Evolutionary conservation across 2,113 vertebrate species (phyloP).

Genomic region (Aleadryas rufinucha): DNA sequence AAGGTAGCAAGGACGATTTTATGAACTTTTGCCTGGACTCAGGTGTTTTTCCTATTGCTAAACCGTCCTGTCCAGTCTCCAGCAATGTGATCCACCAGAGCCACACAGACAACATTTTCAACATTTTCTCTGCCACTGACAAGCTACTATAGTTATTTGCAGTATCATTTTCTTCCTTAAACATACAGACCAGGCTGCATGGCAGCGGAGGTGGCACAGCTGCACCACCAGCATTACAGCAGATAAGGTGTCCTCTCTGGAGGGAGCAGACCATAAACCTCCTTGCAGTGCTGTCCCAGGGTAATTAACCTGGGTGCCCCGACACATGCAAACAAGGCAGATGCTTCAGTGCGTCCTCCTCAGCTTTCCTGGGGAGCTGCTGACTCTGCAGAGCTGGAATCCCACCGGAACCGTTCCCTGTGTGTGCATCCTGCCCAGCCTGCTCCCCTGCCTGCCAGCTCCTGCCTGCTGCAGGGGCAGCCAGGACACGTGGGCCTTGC

Average conservation of each 20-base stretch:
- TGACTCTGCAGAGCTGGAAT: background rate
- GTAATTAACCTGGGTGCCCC: background rate
- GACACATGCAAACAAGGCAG: fast-evolving
- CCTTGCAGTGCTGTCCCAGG: background rate
- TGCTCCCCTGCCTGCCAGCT: background rate
- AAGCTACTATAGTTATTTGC: background rate
- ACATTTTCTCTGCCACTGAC: background rate
- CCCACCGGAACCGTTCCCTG: fast-evolving
- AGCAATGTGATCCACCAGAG: fast-evolving
- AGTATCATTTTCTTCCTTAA: background rate
- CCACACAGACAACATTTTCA: fast-evolving
- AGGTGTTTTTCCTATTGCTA: background rate
- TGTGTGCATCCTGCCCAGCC: background rate
- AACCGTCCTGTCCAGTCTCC: background rate
- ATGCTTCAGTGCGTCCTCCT: background rate
- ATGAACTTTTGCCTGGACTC: background rate
- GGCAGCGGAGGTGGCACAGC: fast-evolving
- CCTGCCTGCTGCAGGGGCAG: background rate
- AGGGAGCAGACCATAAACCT: background rate
- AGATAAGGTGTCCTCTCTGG: fast-evolving
- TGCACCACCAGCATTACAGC: background rate
- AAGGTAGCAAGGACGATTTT: background rate
- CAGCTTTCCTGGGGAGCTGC: background rate
- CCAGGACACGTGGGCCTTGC: fast-evolving
- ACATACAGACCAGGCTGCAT: fast-evolving